phyloP scores from a whole-genome alignment of 2,113 vertebrate genomes.

The Uria lomvia region DNA sequence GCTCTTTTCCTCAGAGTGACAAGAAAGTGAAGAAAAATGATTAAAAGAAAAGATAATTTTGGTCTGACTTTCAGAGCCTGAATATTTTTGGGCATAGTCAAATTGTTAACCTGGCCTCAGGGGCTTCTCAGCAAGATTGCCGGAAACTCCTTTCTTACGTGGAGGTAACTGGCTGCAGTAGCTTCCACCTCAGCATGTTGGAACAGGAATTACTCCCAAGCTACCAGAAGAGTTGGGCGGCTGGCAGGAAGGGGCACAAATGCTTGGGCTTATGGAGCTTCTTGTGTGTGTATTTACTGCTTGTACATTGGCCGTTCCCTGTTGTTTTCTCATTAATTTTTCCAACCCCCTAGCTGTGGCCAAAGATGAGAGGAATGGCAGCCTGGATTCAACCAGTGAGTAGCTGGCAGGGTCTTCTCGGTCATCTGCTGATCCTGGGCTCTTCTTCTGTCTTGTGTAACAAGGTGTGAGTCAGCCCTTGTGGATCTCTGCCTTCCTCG shows the following conservation, averaged over 20 bases:
- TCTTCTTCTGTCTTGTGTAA: background rate
- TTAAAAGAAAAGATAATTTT: background rate
- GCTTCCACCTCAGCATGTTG: slow-evolving; percentile 53
- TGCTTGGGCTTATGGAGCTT: background rate
- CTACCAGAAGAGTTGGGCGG: background rate
- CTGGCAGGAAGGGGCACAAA: slow-evolving; percentile 34
- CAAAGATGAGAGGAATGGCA: background rate
- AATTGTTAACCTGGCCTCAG: slow-evolving; percentile 34
- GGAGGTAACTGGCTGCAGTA: slow-evolving; percentile 9
- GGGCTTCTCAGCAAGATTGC: slow-evolving; percentile 44
- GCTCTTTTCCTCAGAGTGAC: background rate
- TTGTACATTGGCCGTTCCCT: background rate
- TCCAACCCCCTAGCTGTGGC: background rate
- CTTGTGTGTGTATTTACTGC: background rate
- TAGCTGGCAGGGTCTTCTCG: background rate
- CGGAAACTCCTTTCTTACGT: slow-evolving; percentile 8
- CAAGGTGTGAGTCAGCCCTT: slow-evolving; percentile 35
- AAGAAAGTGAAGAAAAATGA: background rate
- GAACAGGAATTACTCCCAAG: slow-evolving; percentile 34
- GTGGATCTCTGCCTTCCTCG: background rate
- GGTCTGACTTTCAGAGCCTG: background rate
- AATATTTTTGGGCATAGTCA: slow-evolving; percentile 14
- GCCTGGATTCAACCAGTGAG: background rate
- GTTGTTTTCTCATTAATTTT: slow-evolving; percentile 62
- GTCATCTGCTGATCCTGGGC: background rate